These are phyloP conservation scores for Reinhardtius hippoglossoides DNA, from an alignment of 2,113 vertebrate species.

Conservation along the genomic window DNA sequence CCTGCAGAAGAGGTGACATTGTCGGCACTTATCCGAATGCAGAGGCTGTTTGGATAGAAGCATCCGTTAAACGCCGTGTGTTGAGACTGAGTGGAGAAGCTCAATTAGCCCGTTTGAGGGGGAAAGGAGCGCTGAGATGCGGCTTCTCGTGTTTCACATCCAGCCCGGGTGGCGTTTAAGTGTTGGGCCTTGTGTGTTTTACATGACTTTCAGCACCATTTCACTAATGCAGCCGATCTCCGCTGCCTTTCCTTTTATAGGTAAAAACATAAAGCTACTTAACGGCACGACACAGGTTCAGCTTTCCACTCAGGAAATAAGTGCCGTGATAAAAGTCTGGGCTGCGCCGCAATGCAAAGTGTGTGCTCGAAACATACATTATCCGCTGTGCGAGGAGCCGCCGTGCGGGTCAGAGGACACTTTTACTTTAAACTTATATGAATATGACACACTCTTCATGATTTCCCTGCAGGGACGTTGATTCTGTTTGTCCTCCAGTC, in stretches of 20 bases:
- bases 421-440: background rate
- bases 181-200: background rate
- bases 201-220: constrained; percentile 1
- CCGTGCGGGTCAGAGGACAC: background rate
- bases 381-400: background rate
- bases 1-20: background rate
- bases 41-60: constrained; percentile 32
- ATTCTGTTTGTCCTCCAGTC: no score
- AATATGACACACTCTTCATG: no score
- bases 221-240: background rate
- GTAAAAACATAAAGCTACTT: background rate
- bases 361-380: background rate
- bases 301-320: background rate
- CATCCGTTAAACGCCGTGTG: constrained; percentile 20
- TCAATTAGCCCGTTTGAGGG: constrained; percentile 23
- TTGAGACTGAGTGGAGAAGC: constrained; percentile 14
- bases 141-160: constrained; percentile 1
- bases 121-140: background rate
- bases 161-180: background rate
- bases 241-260: background rate
- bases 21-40: background rate
- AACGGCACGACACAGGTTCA: background rate
- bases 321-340: background rate
- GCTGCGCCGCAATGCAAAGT: background rate
- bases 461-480: background rate